Evolutionary conservation across 2,888 invertebrate species (phyloP).

Genomic region (Campaea margaritaria): DNA sequence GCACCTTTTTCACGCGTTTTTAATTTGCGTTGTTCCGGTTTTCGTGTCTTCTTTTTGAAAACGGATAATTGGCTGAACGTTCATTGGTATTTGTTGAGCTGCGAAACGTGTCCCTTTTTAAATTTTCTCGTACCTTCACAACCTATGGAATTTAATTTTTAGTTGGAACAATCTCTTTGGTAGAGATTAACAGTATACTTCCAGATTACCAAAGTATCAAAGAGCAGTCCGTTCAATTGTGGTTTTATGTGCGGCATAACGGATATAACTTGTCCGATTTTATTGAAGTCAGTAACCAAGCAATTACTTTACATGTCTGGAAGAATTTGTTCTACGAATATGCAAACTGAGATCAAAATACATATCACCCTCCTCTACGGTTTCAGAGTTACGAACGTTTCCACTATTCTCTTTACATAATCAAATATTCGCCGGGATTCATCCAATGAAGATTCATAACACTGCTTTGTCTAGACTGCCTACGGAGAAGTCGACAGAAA

Average conservation of each 20-base stretch:
- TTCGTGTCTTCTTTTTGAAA: conserved; percentile 68
- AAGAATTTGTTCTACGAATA: conserved; percentile 25
- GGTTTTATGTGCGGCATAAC: too few relatives aligned
- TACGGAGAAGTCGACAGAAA: conserved; percentile 24
- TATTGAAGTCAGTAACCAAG: conserved; percentile 4
- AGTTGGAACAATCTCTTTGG: too few relatives aligned
- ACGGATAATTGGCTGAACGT: conserved; percentile 56
- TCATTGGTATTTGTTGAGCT: conserved; percentile 58
- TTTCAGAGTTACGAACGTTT: conserved; percentile 46
- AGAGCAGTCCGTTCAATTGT: too few relatives aligned
- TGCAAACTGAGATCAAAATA: conserved; percentile 36
- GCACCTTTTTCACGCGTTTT: conserved; percentile 75
- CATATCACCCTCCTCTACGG: conserved; percentile 28
- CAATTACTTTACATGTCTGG: conserved; percentile 7
- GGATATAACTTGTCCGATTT: too few relatives aligned
- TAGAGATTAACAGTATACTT: too few relatives aligned
- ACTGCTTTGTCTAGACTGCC: conserved; percentile 60
- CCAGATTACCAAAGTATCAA: too few relatives aligned
- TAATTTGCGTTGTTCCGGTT: conserved; percentile 78
- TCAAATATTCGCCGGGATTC: conserved; percentile 73
- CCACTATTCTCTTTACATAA: conserved; percentile 72
- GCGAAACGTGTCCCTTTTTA: too few relatives aligned
- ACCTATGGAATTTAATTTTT: background rate
- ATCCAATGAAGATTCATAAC: conserved; percentile 64
- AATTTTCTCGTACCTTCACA: background rate